Percentiles rank a stretch among this genome's conserved stretches.
Evolutionary conservation across 2,888 invertebrate genomes (phyloP).

Genomic region (Agrenia bidenticulata): DNA sequence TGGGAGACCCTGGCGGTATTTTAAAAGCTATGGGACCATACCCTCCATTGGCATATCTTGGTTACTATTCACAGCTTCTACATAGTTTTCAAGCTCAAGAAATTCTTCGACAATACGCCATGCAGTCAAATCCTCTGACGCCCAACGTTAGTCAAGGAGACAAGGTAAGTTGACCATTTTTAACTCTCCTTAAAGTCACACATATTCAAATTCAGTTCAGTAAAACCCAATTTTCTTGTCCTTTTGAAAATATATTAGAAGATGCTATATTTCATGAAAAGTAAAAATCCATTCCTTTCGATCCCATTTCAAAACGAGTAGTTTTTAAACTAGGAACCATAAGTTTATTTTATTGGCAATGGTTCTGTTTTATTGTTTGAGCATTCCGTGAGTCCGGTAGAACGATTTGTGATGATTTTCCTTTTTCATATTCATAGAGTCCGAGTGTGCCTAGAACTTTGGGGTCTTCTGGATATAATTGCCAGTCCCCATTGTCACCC

Average conservation of each 20-base stretch:
- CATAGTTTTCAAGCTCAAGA: slow-evolving; percentile 55
- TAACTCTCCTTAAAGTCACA: slow-evolving; percentile 8
- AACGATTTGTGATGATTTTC: too few relatives aligned
- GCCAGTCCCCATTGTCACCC: slow-evolving; percentile 50
- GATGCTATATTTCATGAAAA: too few relatives aligned
- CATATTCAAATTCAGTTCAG: too few relatives aligned
- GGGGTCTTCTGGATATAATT: slow-evolving; percentile 41
- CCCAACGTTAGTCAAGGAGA: slow-evolving; percentile 49
- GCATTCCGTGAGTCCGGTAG: too few relatives aligned
- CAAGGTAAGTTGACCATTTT: slow-evolving; percentile 44
- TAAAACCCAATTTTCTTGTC: too few relatives aligned
- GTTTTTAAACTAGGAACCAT: too few relatives aligned
- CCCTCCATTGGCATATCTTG: slow-evolving; percentile 53
- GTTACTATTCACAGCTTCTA: slow-evolving; percentile 54
- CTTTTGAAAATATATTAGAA: too few relatives aligned
- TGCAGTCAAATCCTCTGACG: slow-evolving; percentile 50
- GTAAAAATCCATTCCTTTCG: too few relatives aligned
- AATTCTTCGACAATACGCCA: slow-evolving; percentile 54
- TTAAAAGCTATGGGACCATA: slow-evolving; percentile 50
- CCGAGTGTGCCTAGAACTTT: slow-evolving; percentile 35
- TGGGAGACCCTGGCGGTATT: slow-evolving; percentile 50
- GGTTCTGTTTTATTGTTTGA: too few relatives aligned
- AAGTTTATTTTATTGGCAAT: too few relatives aligned
- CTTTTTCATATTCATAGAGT: slow-evolving; percentile 34
- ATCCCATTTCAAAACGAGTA: too few relatives aligned